Evolutionary conservation across 1,140 invertebrate species (phyloP).

Genomic region (Drosophila ananassae): DNA sequence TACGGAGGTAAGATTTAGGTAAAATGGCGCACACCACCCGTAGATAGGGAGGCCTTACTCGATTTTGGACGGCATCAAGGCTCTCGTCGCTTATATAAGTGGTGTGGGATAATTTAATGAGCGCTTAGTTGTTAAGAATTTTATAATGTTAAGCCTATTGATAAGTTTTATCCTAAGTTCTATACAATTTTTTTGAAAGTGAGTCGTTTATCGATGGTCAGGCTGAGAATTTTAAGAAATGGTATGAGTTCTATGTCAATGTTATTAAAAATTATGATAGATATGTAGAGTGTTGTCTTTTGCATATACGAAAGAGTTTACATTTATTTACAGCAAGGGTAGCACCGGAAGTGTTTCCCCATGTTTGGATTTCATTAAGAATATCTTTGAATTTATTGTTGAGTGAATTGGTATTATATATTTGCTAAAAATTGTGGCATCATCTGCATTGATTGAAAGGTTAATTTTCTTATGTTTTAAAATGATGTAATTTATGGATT

Average conservation of each 20-base stretch:
- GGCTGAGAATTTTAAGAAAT: neutral
- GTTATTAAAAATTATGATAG: too few relatives aligned
- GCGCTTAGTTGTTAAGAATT: constrained; percentile 16
- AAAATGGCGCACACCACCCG: too few relatives aligned
- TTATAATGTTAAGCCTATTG: constrained; percentile 27
- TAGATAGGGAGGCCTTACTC: too few relatives aligned
- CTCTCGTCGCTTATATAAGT: neutral
- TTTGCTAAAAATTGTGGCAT: constrained; percentile 28
- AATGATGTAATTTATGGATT: constrained; percentile 24
- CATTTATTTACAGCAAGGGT: too few relatives aligned
- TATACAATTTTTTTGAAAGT: constrained; percentile 11
- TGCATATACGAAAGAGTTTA: too few relatives aligned
- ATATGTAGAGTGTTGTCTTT: too few relatives aligned
- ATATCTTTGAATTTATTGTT: constrained; percentile 5
- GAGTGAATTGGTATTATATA: too few relatives aligned
- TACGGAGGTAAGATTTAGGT: too few relatives aligned
- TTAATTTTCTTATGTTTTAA: constrained; percentile 5
- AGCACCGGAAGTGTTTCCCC: constrained; percentile 9
- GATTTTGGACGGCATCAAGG: too few relatives aligned
- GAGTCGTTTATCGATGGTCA: too few relatives aligned
- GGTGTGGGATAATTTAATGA: neutral
- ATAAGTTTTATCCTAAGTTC: constrained; percentile 11
- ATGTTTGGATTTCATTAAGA: constrained; percentile 9
- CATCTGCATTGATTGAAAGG: constrained; percentile 16
- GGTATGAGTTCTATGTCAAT: too few relatives aligned